Evolutionary conservation across 2,888 invertebrate genomes (phyloP).

Genomic region (Limnephilus marmoratus): DNA sequence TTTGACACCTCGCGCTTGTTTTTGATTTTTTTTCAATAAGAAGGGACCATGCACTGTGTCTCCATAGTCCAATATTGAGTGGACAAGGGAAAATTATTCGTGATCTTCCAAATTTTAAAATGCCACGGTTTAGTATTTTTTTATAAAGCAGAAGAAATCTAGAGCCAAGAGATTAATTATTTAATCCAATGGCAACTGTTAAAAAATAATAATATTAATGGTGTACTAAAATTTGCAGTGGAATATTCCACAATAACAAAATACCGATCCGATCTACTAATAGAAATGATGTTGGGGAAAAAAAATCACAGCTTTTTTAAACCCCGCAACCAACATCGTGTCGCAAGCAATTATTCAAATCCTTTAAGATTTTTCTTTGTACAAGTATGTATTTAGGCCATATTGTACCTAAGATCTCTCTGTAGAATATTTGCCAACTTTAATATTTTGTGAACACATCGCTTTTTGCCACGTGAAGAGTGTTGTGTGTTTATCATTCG

Average conservation of each 20-base stretch:
- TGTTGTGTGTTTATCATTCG: background rate
- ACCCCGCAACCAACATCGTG: background rate
- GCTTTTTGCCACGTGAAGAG: background rate
- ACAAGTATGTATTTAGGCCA: background rate
- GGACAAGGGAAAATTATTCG: no score
- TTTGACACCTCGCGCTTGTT: no score
- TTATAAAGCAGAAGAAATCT: background rate
- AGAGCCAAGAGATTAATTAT: background rate
- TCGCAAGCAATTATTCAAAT: background rate
- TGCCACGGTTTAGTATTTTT: background rate
- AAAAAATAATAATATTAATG: background rate
- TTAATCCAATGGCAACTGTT: background rate
- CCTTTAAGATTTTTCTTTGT: background rate
- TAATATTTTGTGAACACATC: background rate
- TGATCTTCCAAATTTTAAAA: no score
- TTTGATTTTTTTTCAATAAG: no score
- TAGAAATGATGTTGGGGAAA: background rate
- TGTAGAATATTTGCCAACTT: background rate
- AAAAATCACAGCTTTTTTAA: background rate
- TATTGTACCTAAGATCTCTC: background rate
- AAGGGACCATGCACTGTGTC: no score
- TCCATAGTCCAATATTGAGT: no score
- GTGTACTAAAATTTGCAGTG: background rate
- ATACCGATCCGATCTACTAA: background rate
- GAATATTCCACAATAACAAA: background rate